Evolutionary conservation across 2,797 vertebrate species (phyloP), one percentile per base, ranked within the genome.

Genomic region (Gila robusta): DNA sequence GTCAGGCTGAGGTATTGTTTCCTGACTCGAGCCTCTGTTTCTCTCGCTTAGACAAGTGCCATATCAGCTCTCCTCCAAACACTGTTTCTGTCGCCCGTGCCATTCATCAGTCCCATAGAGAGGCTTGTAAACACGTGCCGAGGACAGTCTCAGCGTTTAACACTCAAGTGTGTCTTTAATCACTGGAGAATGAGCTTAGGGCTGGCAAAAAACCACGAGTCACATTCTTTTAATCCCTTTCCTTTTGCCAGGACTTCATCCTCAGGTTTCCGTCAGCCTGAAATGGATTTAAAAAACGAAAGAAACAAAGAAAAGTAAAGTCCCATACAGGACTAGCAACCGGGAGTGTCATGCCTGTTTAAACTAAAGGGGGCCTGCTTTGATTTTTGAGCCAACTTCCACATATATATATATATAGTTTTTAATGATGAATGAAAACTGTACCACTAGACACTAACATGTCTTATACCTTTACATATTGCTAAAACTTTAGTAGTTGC

Each of bases 61-160:
- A 52, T 91, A 91, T 91, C 90, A 88, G 87, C 86, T 86, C 70
- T 82, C 64, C 79, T 87, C 87, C 83, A 82, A 89, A 87, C 84
- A 83, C 77, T 86, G 90, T 87, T 88, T 74, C 88, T 49, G 85
- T 86, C 70, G 77, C 49, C 67, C 71, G 39, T 79, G 73, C 87
- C 87, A 91, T 91, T 91, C 90, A 90, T 91, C 90, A 90, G 90
- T 54, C 84, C 90, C 89, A 73, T 67, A 67, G 87, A 90, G 89
- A 82, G 86, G 59, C 86, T 83, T 90, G 89, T 91, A 90, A 89
- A 89, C 87, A 90, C 72, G 71, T 83, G 35, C 62, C 6, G 64
- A 44, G 83, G 62, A 78, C 85, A 83, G 76, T 81, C 73, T 81
- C 52, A 19, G 74, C 70, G 69, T 81, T 87, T 89, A 89, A 89